Percentiles rank a stretch among this genome's conserved stretches.
phyloP scores from a whole-genome alignment of 2,113 vertebrate genomes.

The Ailuropoda melanoleuca region DNA sequence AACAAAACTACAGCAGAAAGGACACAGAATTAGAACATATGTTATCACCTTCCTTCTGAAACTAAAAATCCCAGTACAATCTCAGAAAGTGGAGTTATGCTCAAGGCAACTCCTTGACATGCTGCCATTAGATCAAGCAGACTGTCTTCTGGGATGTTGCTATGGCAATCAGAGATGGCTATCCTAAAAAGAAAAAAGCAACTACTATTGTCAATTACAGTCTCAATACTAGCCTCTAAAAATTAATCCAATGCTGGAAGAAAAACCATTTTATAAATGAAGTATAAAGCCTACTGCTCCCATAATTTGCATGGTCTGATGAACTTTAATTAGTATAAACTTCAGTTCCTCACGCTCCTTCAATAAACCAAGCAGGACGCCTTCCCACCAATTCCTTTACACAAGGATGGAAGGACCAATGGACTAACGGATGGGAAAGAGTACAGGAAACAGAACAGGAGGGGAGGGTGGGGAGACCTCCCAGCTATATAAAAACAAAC shows the following conservation, averaged over 20 bases:
- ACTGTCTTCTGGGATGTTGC: constrained; percentile 55
- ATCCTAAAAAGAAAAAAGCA: constrained; percentile 14
- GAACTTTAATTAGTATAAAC: neutral
- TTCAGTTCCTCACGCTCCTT: neutral
- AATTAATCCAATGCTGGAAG: neutral
- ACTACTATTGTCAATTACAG: constrained; percentile 2
- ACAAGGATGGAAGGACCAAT: neutral
- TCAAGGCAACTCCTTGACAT: constrained; percentile 54
- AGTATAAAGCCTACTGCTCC: neutral
- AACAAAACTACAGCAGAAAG: constrained; percentile 58
- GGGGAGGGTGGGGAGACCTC: neutral
- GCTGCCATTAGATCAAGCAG: constrained; percentile 35
- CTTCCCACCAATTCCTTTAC: neutral
- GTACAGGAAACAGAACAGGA: neutral
- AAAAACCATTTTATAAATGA: constrained; percentile 11
- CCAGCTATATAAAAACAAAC: neutral
- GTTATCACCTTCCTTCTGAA: constrained; percentile 67
- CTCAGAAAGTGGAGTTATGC: constrained; percentile 38
- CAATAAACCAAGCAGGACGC: neutral
- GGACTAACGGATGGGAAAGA: neutral
- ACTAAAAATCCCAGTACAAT: constrained; percentile 58
- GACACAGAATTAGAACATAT: constrained; percentile 10
- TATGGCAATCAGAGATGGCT: constrained; percentile 1
- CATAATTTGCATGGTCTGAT: neutral
- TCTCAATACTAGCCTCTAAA: constrained; percentile 35